Evolutionary conservation across 1,140 invertebrate genomes (phyloP).

Genomic region (Lethrus apterus): DNA sequence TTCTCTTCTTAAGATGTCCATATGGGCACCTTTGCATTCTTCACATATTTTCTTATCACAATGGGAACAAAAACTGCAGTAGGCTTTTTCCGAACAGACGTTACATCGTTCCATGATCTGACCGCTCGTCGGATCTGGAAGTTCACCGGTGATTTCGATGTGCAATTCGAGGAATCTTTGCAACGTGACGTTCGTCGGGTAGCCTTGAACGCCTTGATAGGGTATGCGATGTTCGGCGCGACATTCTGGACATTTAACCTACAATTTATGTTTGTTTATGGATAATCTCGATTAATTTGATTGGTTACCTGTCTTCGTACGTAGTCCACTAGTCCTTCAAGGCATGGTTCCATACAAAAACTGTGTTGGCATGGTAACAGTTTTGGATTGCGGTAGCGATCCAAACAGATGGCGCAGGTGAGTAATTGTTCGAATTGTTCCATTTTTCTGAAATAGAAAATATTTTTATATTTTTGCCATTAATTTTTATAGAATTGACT

Average conservation of each 20-base stretch:
- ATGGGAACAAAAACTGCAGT: constrained; percentile 81
- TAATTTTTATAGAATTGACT: neutral
- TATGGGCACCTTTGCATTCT: constrained; percentile 87
- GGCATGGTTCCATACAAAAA: constrained; percentile 97
- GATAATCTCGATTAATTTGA: no score
- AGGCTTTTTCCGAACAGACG: constrained; percentile 92
- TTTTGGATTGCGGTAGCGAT: constrained; percentile 94
- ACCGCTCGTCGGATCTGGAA: constrained; percentile 79
- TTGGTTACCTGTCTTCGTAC: constrained; percentile 73
- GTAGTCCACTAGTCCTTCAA: constrained; percentile 94
- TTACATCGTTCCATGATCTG: constrained; percentile 80
- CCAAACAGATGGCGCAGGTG: constrained; percentile 96
- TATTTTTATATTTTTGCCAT: neutral
- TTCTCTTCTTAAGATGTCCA: constrained; percentile 91
- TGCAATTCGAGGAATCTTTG: constrained; percentile 92
- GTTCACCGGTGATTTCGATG: constrained; percentile 86
- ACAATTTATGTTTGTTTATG: constrained; percentile 23
- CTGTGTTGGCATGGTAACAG: constrained; percentile 98
- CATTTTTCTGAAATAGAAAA: constrained; percentile 51
- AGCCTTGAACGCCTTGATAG: constrained; percentile 88
- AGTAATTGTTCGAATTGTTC: constrained; percentile 96
- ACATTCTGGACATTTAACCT: constrained; percentile 99
- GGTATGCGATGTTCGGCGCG: constrained; percentile 94
- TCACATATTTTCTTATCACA: constrained; percentile 91
- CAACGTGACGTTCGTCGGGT: constrained; percentile 93